Conservation (phyloP, 2,797 vertebrate genomes). For the Thamnophis elegans region DNA sequence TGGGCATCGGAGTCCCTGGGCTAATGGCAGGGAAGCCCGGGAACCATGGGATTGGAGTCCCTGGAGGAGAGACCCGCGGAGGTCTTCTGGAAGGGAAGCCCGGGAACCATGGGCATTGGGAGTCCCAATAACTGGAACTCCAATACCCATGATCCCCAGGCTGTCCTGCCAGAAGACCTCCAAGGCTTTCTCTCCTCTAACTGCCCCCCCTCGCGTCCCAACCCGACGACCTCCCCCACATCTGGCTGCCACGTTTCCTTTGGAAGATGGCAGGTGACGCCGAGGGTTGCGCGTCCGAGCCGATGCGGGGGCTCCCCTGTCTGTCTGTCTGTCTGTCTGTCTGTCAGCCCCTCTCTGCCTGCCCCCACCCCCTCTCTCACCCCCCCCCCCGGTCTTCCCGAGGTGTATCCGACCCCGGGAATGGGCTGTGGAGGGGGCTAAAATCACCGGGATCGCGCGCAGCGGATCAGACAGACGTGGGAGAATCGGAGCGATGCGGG, state of each 20-base stretch:
- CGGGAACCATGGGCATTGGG: neutral
- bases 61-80: too few species aligned
- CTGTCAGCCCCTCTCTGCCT: neutral
- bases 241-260: neutral
- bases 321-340: neutral
- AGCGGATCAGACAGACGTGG: neutral
- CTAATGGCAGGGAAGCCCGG: too few species aligned
- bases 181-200: neutral
- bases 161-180: neutral
- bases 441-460: neutral
- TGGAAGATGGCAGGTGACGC: neutral
- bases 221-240: neutral
- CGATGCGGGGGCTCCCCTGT: neutral
- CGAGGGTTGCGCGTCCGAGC: neutral
- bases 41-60: too few species aligned
- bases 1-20: too few species aligned
- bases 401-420: neutral
- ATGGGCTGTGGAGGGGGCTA: neutral
- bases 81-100: too few species aligned
- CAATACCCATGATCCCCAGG: neutral
- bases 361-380: rapidly evolving
- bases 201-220: neutral
- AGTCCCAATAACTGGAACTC: too few species aligned
- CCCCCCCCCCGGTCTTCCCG: neutral
- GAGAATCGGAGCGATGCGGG: neutral